Percentiles rank a stretch among this genome's conserved stretches.
phyloP scores from a whole-genome alignment of 1,140 invertebrate genomes.

The Aplysia californica region DNA sequence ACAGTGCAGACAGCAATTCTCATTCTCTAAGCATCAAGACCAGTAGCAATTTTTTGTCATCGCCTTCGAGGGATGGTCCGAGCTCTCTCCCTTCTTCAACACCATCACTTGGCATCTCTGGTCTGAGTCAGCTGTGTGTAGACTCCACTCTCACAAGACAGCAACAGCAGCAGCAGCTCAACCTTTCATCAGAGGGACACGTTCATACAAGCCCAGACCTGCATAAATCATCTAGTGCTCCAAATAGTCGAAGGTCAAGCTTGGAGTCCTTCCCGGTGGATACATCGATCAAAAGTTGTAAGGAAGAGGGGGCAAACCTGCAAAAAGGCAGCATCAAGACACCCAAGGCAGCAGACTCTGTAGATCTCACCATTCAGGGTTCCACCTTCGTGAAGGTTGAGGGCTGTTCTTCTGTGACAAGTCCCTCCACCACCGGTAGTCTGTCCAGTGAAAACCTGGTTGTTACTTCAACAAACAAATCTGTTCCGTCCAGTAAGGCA shows the following conservation, averaged over 20 bases:
- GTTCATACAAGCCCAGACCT: neutral
- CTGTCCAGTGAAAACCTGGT: no score
- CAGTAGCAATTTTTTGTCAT: neutral
- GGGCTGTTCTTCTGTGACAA: neutral
- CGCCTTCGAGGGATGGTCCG: neutral
- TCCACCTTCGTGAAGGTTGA: neutral
- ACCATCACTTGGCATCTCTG: conserved; percentile 26
- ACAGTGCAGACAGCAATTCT: neutral
- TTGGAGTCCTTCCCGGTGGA: neutral
- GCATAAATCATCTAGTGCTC: neutral
- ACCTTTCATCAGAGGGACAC: no score
- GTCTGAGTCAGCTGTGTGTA: conserved; percentile 11
- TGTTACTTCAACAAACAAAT: no score
- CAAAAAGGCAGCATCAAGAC: neutral
- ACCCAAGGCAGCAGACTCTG: neutral
- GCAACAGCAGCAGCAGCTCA: neutral
- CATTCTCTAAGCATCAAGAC: neutral
- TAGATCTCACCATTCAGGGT: neutral
- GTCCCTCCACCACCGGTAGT: neutral
- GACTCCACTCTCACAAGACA: neutral
- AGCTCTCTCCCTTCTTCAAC: neutral
- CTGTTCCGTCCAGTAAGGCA: neutral
- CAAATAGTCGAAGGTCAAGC: conserved; percentile 11
- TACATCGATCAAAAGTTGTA: neutral
- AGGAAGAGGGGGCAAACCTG: neutral